These are phyloP conservation scores for Phycodurus eques DNA, from an alignment of 2,113 vertebrate species.

Conservation along the genomic window DNA sequence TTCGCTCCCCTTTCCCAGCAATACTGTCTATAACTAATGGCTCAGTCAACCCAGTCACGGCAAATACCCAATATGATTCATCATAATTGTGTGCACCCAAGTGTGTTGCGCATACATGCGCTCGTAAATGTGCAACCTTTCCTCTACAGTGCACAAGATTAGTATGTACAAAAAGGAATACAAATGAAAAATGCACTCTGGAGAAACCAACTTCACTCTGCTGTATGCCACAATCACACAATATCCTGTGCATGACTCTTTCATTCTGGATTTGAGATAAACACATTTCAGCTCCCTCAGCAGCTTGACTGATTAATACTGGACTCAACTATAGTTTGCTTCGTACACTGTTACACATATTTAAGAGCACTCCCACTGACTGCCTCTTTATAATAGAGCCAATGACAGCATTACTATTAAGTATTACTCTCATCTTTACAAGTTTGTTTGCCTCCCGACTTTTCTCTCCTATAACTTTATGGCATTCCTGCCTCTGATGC, in stretches of 20 bases:
- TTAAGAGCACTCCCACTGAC: background rate
- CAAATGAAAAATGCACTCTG: background rate
- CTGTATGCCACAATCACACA: background rate
- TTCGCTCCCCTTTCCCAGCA: slow-evolving; percentile 71
- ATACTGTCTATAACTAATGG: slow-evolving; percentile 74
- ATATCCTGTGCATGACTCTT: background rate
- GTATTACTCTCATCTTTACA: slow-evolving; percentile 47
- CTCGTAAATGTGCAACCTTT: slow-evolving; percentile 36
- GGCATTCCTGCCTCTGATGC: background rate
- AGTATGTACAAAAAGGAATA: background rate
- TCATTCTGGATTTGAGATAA: background rate
- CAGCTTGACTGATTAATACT: background rate
- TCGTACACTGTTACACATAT: background rate
- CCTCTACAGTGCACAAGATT: slow-evolving; percentile 2
- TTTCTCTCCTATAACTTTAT: background rate
- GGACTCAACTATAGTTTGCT: background rate
- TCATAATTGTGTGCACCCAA: slow-evolving; percentile 66
- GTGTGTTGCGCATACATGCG: slow-evolving; percentile 23
- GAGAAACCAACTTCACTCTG: background rate
- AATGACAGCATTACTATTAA: slow-evolving; percentile 39
- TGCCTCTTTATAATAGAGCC: background rate
- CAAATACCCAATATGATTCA: slow-evolving; percentile 73
- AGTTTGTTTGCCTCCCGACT: background rate
- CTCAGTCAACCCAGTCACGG: slow-evolving; percentile 76
- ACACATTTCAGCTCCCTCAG: background rate